Conservation (phyloP, 2,888 invertebrate species). For the Machimus rusticus region DNA sequence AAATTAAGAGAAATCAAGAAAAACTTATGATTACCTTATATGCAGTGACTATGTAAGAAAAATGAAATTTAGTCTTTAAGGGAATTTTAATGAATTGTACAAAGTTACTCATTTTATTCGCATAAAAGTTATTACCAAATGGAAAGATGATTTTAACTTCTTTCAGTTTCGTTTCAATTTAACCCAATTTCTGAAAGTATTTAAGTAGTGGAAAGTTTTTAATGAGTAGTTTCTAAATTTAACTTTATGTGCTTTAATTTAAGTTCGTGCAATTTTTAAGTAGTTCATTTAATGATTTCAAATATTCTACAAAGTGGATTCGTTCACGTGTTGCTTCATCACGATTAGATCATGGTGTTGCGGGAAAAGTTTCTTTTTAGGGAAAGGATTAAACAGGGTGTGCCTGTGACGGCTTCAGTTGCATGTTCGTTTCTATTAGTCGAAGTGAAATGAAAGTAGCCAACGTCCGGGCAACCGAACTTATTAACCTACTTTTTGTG, state of each 20-base stretch:
- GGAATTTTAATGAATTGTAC: constrained; percentile 34
- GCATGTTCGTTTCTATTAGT: constrained; percentile 13
- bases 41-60: constrained; percentile 1
- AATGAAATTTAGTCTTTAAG: constrained; percentile 10
- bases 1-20: not conserved
- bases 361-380: not conserved
- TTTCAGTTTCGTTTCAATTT: not conserved
- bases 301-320: not conserved
- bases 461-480: not conserved
- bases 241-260: not conserved
- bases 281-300: not conserved
- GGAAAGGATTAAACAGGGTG: not conserved
- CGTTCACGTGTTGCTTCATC: not conserved
- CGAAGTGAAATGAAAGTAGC: not conserved
- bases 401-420: not conserved
- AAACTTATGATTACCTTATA: not conserved
- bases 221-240: not conserved
- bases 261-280: not conserved
- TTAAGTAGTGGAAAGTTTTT: not conserved
- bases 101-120: constrained; percentile 26
- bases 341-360: not conserved
- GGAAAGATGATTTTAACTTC: not conserved
- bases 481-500: constrained; percentile 23
- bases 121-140: constrained; percentile 27
- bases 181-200: not conserved